Conservation (phyloP, 2,888 invertebrate species). For the Heliconius aoede region DNA sequence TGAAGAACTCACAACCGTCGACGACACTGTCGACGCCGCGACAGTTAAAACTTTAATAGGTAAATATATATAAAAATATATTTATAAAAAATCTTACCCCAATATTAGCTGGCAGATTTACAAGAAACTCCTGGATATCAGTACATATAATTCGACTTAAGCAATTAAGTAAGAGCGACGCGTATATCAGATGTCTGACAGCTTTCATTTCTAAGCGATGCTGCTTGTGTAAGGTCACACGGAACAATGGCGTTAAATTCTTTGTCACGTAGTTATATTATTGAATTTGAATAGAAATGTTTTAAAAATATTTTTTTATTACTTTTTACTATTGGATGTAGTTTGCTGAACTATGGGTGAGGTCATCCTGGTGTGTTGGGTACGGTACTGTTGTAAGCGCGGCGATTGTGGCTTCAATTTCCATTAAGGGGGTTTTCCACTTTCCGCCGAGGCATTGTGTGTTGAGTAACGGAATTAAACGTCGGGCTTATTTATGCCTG, state of each 20-base stretch:
- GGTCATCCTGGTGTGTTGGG: not conserved
- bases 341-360: not conserved
- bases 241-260: constrained; percentile 19
- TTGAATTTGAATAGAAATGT: constrained; percentile 26
- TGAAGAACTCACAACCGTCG: no score
- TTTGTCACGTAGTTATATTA: constrained; percentile 17
- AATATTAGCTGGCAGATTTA: constrained; percentile 36
- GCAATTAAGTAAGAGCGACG: constrained; percentile 23
- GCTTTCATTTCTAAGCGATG: constrained; percentile 31
- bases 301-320: constrained; percentile 11
- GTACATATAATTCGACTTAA: constrained; percentile 27
- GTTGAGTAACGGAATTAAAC: no score
- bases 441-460: no score
- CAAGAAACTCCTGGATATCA: constrained; percentile 33
- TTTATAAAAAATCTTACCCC: constrained; percentile 41
- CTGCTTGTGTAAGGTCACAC: not conserved
- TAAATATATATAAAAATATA: no score
- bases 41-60: no score
- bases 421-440: no score
- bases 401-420: not conserved
- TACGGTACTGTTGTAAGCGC: not conserved
- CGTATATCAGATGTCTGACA: constrained; percentile 24
- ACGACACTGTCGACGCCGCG: no score
- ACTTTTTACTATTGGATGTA: not conserved
- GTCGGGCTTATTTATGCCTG: no score